These are phyloP conservation scores for Corvus cornix DNA, from an alignment of 2,113 vertebrate species.

Conservation along the genomic window DNA sequence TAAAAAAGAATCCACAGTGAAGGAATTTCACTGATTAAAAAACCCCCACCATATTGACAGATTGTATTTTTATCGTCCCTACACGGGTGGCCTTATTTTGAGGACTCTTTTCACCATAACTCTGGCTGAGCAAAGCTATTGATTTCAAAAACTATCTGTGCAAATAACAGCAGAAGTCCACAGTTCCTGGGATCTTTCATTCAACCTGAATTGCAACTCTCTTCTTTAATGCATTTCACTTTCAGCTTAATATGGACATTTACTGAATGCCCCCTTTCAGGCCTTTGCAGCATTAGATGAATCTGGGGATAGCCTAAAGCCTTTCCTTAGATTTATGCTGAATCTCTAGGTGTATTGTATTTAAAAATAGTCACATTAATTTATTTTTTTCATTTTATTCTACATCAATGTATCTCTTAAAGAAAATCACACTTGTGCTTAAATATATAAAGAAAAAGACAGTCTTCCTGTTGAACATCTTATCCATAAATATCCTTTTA, in stretches of 20 bases:
- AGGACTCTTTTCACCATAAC: background rate
- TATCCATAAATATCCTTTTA: background rate
- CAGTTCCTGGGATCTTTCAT: background rate
- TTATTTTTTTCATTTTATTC: background rate
- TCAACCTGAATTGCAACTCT: background rate
- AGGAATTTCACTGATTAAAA: background rate
- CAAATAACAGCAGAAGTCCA: background rate
- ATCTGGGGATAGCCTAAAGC: background rate
- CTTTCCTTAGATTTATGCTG: background rate
- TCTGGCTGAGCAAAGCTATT: background rate
- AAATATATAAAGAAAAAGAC: background rate
- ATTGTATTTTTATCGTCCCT: background rate
- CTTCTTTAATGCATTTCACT: background rate
- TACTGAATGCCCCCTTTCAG: background rate
- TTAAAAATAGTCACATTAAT: background rate
- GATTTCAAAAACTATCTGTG: background rate
- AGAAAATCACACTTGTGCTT: background rate
- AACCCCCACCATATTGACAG: rapidly evolving
- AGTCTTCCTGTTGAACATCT: background rate
- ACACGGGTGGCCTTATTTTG: background rate
- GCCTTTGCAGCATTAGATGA: background rate
- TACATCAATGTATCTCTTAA: background rate
- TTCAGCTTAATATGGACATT: background rate
- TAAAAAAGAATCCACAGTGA: background rate
- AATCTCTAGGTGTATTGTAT: background rate